Conservation (phyloP, 2,888 invertebrate species). For the Drosophila gaucha region DNA sequence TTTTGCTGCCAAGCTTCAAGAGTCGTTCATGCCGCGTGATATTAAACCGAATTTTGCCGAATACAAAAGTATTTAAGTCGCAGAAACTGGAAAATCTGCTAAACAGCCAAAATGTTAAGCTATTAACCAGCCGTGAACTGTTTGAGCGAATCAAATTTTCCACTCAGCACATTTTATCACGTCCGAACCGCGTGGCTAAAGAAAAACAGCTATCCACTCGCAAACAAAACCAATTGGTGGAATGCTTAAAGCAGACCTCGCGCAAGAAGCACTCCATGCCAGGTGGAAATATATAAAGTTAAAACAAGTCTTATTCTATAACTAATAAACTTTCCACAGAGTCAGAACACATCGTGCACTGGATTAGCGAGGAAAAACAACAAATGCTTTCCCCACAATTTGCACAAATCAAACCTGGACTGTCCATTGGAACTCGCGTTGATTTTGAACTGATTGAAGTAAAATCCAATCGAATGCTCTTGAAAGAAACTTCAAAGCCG, state of each 20-base stretch:
- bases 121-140: not conserved
- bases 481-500: not conserved
- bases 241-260: not conserved
- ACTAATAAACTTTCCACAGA: not conserved
- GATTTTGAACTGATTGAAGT: not conserved
- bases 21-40: not conserved
- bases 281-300: not conserved
- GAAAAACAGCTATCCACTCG: not conserved
- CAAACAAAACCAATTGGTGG: not conserved
- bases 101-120: not conserved
- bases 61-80: not conserved
- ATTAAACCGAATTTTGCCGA: not conserved
- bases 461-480: not conserved
- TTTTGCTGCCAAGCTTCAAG: not conserved
- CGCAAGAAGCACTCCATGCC: not conserved
- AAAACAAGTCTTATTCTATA: not conserved
- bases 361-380: not conserved
- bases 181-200: not conserved
- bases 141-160: not conserved
- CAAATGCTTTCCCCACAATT: not conserved
- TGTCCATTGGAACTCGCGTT: not conserved
- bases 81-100: not conserved
- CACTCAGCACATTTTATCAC: no score
- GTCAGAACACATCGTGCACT: not conserved
- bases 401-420: not conserved